phyloP scores from a whole-genome alignment of 2,888 invertebrate genomes.

The Ornithoptera alexandrae region DNA sequence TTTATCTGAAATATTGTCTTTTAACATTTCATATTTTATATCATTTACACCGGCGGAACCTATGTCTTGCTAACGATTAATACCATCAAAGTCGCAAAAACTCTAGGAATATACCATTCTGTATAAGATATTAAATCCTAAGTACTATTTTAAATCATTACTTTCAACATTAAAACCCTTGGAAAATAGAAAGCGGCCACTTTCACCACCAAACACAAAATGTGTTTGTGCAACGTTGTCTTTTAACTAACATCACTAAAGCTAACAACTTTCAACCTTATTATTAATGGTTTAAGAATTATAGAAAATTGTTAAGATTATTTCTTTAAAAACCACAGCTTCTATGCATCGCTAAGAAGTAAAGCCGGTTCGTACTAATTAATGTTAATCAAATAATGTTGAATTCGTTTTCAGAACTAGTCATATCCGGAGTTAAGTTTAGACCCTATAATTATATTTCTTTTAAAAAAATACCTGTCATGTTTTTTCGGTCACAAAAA shows the following conservation, averaged over 20 bases:
- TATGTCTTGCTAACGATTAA: background rate
- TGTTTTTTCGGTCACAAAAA: background rate
- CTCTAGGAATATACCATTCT: background rate
- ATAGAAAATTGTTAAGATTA: conserved; percentile 21
- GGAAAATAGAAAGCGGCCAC: conserved; percentile 53
- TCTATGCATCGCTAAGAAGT: conserved; percentile 56
- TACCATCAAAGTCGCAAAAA: background rate
- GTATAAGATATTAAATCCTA: background rate
- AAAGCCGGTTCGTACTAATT: conserved; percentile 72
- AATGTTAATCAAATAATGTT: conserved; percentile 78
- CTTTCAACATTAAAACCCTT: conserved; percentile 21
- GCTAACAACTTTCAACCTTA: conserved; percentile 11
- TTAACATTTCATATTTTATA: too few relatives aligned
- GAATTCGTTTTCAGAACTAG: conserved; percentile 59
- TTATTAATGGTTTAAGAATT: conserved; percentile 16
- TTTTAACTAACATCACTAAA: conserved; percentile 4
- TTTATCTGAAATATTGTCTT: too few relatives aligned
- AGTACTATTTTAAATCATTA: conserved; percentile 30
- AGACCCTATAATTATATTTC: conserved; percentile 29
- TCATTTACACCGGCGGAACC: too few relatives aligned
- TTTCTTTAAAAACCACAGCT: conserved; percentile 39
- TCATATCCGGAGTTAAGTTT: conserved; percentile 51
- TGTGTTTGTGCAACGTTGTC: conserved; percentile 41
- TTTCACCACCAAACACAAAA: conserved; percentile 57
- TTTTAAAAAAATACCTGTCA: background rate